Evolutionary conservation across 2,797 vertebrate genomes (phyloP), one percentile per base, ranked within the genome.

Genomic region (Lepus townsendii): DNA sequence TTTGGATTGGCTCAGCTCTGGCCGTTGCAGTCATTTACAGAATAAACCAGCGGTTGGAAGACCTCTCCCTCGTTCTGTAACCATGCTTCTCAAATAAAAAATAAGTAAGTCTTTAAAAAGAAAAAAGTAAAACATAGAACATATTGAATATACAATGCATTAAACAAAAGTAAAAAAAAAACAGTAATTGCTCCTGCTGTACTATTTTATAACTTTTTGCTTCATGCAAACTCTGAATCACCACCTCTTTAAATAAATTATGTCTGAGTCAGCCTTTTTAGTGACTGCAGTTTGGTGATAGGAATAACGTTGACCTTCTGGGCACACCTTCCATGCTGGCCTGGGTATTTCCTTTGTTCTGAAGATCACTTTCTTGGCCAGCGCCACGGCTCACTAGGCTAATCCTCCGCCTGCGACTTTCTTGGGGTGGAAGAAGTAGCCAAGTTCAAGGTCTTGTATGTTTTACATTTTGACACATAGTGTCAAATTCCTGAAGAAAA

Each of bases 131-230:
- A 63, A 90, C 82, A 60, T 50, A 66, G 22, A 32, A 76, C 22
- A 73, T 30, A 11, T 50, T 54, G 35, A 60, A 19, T 85, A 57
- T 84, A 62, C 79, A 83, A 83, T 47, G 12, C 77, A 63, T 76
- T 88, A 80, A 93, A 38, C 73, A 54, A 83, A 90, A 69, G 83
- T 7, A 8, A 69, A 92, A 66, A 42, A 60, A 32, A 71, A 66
- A 14, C 9, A 7, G 3, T 7, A 1, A 13, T 38, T 11, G 0
- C 7, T n/a, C 60, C 32, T 85, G 50, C 24, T 62, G 2, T 63
- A 27, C n/a, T 88, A 38, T n/a, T 88, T 69, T 65, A 26, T 72
- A 66, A 66, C 60, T 83, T 65, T 71, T 60, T 76, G 79, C 83
- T 93, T 72, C 66, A 71, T 2, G 11, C 16, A 47, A 16, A 16